Evolutionary conservation across 2,888 invertebrate genomes (phyloP).

Genomic region (Eristalis tenax): DNA sequence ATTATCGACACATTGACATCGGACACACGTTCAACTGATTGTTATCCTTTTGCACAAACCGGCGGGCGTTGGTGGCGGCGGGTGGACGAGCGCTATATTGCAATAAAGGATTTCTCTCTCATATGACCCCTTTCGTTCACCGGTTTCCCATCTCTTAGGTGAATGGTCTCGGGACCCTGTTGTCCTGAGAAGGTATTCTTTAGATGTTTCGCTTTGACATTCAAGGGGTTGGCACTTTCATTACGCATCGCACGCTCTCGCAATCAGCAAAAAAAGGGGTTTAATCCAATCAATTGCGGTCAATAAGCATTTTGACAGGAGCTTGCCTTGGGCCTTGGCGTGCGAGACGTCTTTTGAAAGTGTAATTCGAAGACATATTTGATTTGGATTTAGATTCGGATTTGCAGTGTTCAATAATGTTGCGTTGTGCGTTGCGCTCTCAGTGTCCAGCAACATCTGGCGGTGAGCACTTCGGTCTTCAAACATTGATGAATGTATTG

Average conservation of each 20-base stretch:
- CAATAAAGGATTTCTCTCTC: constrained; percentile 40
- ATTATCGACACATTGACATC: constrained; percentile 72
- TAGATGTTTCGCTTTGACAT: constrained; percentile 54
- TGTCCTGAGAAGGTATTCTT: constrained; percentile 62
- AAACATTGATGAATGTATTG: constrained; percentile 5
- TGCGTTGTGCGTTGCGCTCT: constrained; percentile 42
- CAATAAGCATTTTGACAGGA: constrained; percentile 50
- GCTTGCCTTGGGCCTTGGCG: background rate
- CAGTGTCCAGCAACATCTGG: constrained; percentile 47
- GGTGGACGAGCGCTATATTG: background rate
- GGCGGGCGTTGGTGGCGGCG: background rate
- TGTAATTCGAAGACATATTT: background rate
- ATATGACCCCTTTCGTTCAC: background rate
- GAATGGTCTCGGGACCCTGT: background rate
- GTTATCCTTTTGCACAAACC: constrained; percentile 51
- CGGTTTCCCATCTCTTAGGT: background rate
- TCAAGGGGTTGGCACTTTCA: constrained; percentile 46
- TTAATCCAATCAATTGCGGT: constrained; percentile 70
- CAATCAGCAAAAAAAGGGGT: constrained; percentile 49
- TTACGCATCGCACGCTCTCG: constrained; percentile 42
- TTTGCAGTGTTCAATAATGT: constrained; percentile 34
- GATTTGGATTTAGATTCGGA: constrained; percentile 26
- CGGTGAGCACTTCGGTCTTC: constrained; percentile 23
- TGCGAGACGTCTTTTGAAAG: background rate
- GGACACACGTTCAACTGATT: constrained; percentile 68